Conservation (phyloP, 2,797 vertebrate genomes). For the Perodicticus potto region DNA sequence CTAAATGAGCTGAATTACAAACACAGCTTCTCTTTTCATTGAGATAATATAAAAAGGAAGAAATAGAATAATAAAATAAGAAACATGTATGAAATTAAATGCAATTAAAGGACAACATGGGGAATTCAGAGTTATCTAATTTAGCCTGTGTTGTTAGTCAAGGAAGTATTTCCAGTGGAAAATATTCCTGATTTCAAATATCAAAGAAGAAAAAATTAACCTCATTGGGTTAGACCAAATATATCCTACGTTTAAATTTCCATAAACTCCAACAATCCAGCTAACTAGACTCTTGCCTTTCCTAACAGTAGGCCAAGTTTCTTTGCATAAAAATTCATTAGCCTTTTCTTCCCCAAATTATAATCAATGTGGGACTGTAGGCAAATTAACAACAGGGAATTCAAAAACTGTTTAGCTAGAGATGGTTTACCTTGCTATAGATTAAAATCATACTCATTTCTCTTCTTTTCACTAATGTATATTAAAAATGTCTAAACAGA, state of each 20-base stretch:
- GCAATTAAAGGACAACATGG: neutral
- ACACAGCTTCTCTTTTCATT: neutral
- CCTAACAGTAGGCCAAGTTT: neutral
- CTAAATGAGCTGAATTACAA: constrained; percentile 23
- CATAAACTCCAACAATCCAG: neutral
- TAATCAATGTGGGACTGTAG: neutral
- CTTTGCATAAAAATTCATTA: neutral
- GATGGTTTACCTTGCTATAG: neutral
- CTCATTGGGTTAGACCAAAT: neutral
- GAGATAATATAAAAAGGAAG: neutral
- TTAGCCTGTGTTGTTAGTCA: neutral
- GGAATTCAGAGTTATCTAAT: neutral
- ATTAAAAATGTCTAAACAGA: neutral
- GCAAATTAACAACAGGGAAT: neutral
- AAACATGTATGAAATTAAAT: neutral
- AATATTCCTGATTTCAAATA: neutral
- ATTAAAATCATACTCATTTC: neutral
- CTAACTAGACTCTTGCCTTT: neutral
- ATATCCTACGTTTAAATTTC: neutral
- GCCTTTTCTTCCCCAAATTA: neutral
- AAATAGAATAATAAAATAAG: neutral
- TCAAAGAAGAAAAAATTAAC: neutral
- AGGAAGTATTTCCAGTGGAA: neutral
- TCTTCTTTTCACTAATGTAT: neutral
- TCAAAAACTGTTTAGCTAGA: neutral